phyloP scores from a whole-genome alignment of 2,888 invertebrate species.

The Pollenia griseotomentosa region DNA sequence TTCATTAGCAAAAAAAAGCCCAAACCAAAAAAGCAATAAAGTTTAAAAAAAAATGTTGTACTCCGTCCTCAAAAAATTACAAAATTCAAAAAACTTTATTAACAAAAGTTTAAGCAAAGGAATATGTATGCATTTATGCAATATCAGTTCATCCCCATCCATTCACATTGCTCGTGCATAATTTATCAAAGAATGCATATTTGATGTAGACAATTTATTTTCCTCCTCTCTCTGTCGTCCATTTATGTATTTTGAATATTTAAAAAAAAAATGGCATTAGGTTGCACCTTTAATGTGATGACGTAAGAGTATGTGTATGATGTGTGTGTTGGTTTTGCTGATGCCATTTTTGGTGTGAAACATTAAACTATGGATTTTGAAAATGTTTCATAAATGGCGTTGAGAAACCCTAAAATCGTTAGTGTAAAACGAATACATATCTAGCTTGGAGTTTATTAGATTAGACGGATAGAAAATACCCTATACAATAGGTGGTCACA shows the following conservation, averaged over 20 bases:
- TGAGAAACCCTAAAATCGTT: neutral
- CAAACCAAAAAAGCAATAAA: conserved; percentile 28
- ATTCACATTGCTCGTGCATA: conserved; percentile 39
- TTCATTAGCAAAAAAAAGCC: conserved; percentile 36
- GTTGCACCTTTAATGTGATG: conserved; percentile 61
- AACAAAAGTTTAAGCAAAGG: conserved; percentile 5
- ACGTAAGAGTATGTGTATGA: conserved; percentile 28
- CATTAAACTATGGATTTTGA: conserved; percentile 44
- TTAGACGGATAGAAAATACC: neutral
- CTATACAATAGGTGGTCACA: neutral
- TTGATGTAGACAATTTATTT: conserved; percentile 36
- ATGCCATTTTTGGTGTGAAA: conserved; percentile 39
- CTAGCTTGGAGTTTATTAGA: neutral
- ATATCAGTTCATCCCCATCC: conserved; percentile 7
- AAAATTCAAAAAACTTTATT: conserved; percentile 41
- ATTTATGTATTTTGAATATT: neutral
- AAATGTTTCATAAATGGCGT: conserved; percentile 5
- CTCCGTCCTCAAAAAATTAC: neutral
- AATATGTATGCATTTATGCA: conserved; percentile 35
- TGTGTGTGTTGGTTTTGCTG: neutral
- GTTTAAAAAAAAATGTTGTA: neutral
- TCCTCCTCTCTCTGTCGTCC: neutral
- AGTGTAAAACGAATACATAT: neutral
- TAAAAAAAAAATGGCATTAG: conserved; percentile 9
- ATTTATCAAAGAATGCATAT: conserved; percentile 51